Evolutionary conservation across 37 sponge, comb jelly and placozoan genomes (phyloP), one percentile per base, ranked within the genome.

Genomic region (Spongia lamella): DNA sequence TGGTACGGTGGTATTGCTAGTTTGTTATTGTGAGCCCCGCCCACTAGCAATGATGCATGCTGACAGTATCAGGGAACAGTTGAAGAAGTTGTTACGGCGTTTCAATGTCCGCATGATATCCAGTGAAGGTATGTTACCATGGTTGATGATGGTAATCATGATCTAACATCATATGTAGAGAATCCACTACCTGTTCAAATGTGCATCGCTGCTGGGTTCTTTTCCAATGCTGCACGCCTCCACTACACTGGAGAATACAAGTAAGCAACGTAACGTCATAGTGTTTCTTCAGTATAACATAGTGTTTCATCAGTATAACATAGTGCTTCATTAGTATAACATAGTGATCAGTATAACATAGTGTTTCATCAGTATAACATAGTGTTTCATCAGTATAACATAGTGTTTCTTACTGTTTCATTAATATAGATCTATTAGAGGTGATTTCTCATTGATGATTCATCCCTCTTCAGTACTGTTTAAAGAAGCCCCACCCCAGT

Each of bases 171-270:
- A 50, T 53, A 38, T 71, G 20, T 51, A 83, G 94, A 61, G 55
- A 90, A 93, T 38, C 63, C 87, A 13, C 55, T 61, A 17, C 80
- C 94, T 35, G 71, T 93, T 1, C 90, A 89, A 70, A 81, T 77
- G 43, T 89, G 87, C 58, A 74, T 93, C 17, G 83, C 86, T 32
- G 62, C 94, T 26, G 94, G 94, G 7, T 93, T 93, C 73, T 93
- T 93, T 66, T 53, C 91, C 32, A 89, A 93, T 76, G 94, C 94
- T 35, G 94, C 90, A 26, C 68, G 83, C 17, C 78, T 86, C 1
- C 87, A 89, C 61, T 75, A 83, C 77, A 40, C 73, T 17, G 89
- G 93, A 0, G 73, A 66, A 40, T 93, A 93, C 86, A 78, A 60
- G 92, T 92, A 60, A 43, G 62, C 22, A 35, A 7, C 38, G 13